Percentiles rank a stretch among this genome's conserved stretches.
These are phyloP conservation scores for Mythimna vitellina DNA, from an alignment of 2,888 invertebrate genomes.

Conservation along the genomic window DNA sequence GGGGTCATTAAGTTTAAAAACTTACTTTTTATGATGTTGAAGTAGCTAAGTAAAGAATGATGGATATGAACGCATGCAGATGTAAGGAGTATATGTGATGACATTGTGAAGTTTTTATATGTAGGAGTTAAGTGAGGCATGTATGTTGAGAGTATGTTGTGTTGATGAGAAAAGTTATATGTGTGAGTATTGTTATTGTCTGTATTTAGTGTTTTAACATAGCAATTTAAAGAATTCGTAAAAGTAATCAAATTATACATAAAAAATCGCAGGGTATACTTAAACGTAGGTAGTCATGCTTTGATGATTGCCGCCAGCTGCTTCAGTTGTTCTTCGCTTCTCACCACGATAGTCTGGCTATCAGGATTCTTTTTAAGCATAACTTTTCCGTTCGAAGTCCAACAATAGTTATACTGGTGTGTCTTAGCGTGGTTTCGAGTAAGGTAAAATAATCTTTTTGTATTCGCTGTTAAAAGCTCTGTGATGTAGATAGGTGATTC, in stretches of 20 bases:
- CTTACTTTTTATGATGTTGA: not conserved
- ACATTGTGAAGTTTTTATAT: not conserved
- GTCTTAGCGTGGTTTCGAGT: too few relatives aligned
- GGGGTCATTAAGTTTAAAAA: not conserved
- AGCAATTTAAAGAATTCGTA: too few relatives aligned
- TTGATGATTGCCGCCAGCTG: not conserved
- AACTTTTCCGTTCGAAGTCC: not conserved
- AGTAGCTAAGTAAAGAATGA: not conserved
- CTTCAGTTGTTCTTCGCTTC: not conserved
- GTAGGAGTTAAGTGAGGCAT: too few relatives aligned
- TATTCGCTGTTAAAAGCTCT: not conserved
- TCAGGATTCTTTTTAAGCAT: not conserved
- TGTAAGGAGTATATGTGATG: not conserved
- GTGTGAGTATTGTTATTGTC: too few relatives aligned
- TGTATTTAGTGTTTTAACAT: too few relatives aligned
- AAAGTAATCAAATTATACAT: not conserved
- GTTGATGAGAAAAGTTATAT: accelerated
- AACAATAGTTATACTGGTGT: not conserved
- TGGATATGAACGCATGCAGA: not conserved
- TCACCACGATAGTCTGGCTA: not conserved
- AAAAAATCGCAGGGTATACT: not conserved
- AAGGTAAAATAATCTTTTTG: too few relatives aligned
- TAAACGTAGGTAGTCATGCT: not conserved
- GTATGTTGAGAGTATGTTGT: too few relatives aligned
- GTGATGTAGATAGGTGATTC: not conserved